phyloP scores from a whole-genome alignment of 2,797 vertebrate species.

The Paramormyrops hopkinsi region DNA sequence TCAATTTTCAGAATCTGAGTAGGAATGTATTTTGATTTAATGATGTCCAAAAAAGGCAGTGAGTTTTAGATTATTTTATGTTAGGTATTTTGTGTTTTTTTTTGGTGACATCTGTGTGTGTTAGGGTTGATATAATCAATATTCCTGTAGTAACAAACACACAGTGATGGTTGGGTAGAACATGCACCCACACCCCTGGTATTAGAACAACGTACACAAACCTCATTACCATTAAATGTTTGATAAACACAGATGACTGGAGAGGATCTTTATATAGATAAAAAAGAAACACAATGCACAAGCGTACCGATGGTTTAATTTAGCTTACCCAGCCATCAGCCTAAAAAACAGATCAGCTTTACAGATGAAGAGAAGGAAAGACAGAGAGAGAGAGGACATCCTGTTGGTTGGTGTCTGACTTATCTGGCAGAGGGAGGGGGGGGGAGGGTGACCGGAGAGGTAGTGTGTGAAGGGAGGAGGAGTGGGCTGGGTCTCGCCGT shows the following conservation, averaged over 20 bases:
- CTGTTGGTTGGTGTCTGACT: slow-evolving; percentile 29
- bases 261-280: not conserved
- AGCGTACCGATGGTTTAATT: slow-evolving; percentile 26
- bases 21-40: not conserved
- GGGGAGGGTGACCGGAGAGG: slow-evolving; percentile 40
- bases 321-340: slow-evolving; percentile 27
- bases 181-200: slow-evolving; percentile 28
- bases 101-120: slow-evolving; percentile 2
- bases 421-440: slow-evolving; percentile 17
- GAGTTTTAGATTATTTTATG: not conserved
- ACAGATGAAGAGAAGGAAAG: slow-evolving; percentile 27
- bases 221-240: not conserved
- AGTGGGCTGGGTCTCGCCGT: slow-evolving; percentile 55
- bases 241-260: not conserved
- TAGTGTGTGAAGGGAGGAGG: slow-evolving; percentile 37
- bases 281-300: not conserved
- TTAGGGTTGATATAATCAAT: not conserved
- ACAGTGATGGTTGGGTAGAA: slow-evolving; percentile 18
- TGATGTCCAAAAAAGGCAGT: not conserved
- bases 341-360: slow-evolving; percentile 32
- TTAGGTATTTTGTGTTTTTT: not conserved
- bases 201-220: slow-evolving; percentile 24
- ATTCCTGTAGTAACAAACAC: slow-evolving; percentile 33
- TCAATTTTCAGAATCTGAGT: not conserved
- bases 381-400: slow-evolving; percentile 24